Base-by-base conservation (phyloP, 2,113 vertebrate genomes). In the Dolichallabes microphthalmus region DNA sequence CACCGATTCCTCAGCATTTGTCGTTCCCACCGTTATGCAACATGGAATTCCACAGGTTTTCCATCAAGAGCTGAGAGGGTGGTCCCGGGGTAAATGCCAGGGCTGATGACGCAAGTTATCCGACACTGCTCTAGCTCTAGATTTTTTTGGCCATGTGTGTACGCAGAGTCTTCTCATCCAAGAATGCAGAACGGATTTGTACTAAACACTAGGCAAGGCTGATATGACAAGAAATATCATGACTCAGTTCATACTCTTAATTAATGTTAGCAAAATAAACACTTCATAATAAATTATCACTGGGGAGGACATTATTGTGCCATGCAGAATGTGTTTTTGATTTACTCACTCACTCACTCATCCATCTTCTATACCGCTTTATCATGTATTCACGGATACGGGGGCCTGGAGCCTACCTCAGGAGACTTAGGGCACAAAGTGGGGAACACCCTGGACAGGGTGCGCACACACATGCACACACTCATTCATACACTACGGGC, bases 41-140 rank as follows among this genome's bases (percentile, higher is more conserved):
- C 84, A 10, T 45, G 27, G 76, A 84, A 85, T 74, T 80, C 74
- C 83, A 83, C 55, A 71, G 76, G 63, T 83, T 89, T 86, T 80
- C 77, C 76, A 76, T 85, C 39, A 68, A 84, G 84, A 80, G 83
- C 84, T 35, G 73, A 69, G 69, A 69, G 63, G 80, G 74, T 64
- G 60, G 61, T 35, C 76, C 83, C 32, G 13, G 74, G 32, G 61
- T 52, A 10, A 63, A 78, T 73, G 75, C 86, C 58, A 69, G 83
- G 68, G 55, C 75, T 39, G 30, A 63, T 80, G 79, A 88, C 53
- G 85, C 73, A 58, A 82, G 57, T 57, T 78, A 64, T 77, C 22
- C 1, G 81, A 83, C 78, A 82, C 80, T 66, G 61, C 57, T 66
- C 35, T 68, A 53, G 82, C 80, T 32, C 53, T 69, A 68, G 12